These are phyloP conservation scores for Solenodon paradoxus DNA, from an alignment of 2,113 vertebrate species.

Conservation along the genomic window DNA sequence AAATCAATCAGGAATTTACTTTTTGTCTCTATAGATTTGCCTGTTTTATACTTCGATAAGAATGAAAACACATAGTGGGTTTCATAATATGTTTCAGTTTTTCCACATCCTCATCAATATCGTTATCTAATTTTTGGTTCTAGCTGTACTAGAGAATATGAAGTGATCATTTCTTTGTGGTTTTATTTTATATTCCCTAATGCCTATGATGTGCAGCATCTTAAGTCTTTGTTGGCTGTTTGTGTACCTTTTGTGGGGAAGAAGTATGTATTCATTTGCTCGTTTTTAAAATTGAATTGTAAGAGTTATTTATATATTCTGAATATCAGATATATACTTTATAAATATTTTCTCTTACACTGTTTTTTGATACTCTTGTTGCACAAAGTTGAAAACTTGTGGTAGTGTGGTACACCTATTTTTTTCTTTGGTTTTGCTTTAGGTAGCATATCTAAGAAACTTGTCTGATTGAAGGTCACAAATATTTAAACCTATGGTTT, in stretches of 20 bases:
- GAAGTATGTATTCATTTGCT: neutral
- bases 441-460: neutral
- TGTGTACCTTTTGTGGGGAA: neutral
- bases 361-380: neutral
- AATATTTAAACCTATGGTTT: neutral
- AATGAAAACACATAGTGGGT: neutral
- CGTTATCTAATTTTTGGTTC: neutral
- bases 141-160: neutral
- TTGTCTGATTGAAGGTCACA: neutral
- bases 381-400: neutral
- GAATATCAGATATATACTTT: neutral
- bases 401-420: neutral
- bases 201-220: neutral
- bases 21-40: neutral
- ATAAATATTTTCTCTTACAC: neutral
- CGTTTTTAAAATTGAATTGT: neutral
- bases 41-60: neutral
- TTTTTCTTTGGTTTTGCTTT: neutral
- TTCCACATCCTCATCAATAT: neutral
- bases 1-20: neutral
- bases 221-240: neutral
- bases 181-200: neutral
- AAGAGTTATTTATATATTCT: neutral
- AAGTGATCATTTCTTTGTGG: neutral
- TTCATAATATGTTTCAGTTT: neutral